Percentiles rank a stretch among this genome's conserved stretches.
Conservation (phyloP, 2,888 invertebrate species). For the Scaptomyza caliginosa region DNA sequence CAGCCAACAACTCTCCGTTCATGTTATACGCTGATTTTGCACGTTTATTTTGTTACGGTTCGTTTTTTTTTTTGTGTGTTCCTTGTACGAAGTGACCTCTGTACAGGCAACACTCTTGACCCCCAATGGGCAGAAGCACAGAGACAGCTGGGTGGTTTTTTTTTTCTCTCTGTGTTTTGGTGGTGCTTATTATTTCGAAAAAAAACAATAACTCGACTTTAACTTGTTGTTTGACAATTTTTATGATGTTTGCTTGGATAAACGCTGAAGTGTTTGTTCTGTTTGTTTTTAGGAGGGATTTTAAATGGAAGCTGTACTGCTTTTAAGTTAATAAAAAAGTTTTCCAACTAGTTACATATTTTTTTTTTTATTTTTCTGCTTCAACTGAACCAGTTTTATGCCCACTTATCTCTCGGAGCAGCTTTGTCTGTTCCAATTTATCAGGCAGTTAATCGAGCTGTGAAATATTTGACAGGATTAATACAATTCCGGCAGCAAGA, state of each 20-base stretch:
- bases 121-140: conserved; percentile 50
- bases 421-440: neutral
- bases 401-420: neutral
- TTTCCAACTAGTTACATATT: neutral
- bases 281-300: conserved; percentile 5
- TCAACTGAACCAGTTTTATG: neutral
- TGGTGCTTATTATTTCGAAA: conserved; percentile 32
- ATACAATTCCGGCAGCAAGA: conserved; percentile 5
- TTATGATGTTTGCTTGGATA: conserved; percentile 51
- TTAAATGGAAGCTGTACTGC: neutral
- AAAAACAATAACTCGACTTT: conserved; percentile 21
- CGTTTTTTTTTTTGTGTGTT: conserved; percentile 36
- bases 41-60: conserved; percentile 46
- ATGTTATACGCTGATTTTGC: conserved; percentile 53
- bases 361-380: neutral
- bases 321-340: neutral
- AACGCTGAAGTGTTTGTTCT: conserved; percentile 43
- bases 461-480: conserved; percentile 1
- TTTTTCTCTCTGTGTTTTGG: conserved; percentile 25
- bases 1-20: conserved; percentile 26
- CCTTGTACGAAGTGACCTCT: conserved; percentile 60
- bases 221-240: conserved; percentile 45
- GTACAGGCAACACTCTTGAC: conserved; percentile 55
- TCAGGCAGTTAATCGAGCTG: neutral
- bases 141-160: conserved; percentile 18